These are phyloP conservation scores for Bettongia penicillata DNA, from an alignment of 2,113 vertebrate species.

Conservation along the genomic window DNA sequence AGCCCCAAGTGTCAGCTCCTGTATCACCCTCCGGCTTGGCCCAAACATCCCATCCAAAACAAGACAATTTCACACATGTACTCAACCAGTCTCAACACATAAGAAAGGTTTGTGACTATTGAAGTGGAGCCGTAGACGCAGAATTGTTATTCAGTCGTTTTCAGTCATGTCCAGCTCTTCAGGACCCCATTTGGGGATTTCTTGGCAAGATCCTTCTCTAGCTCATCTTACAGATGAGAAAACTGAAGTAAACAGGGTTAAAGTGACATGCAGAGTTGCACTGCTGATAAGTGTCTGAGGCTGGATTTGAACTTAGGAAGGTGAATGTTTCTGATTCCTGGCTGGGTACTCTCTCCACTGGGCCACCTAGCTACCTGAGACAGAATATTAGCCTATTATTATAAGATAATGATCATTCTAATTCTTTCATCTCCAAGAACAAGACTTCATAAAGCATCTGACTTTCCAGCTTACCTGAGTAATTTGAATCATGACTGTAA, in stretches of 20 bases:
- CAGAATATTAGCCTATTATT: not conserved
- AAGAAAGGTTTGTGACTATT: slow-evolving; percentile 87
- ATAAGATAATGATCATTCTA: not conserved
- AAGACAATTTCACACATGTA: slow-evolving; percentile 82
- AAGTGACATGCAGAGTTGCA: not conserved
- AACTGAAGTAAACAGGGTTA: not conserved
- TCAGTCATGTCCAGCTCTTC: not conserved
- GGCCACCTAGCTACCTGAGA: not conserved
- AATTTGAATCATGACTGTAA: not conserved
- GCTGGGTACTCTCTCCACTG: not conserved
- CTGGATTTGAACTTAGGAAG: not conserved
- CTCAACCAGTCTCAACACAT: slow-evolving; percentile 84
- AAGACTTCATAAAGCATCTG: not conserved
- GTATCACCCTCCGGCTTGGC: slow-evolving; percentile 82
- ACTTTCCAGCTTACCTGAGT: not conserved
- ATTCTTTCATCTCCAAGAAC: not conserved
- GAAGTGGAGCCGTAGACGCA: not conserved
- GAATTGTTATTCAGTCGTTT: not conserved
- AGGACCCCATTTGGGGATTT: not conserved
- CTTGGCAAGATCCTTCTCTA: not conserved
- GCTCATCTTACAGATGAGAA: not conserved
- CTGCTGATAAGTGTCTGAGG: not conserved
- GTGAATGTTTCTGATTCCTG: not conserved
- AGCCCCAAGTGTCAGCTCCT: slow-evolving; percentile 82
- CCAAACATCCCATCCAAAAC: slow-evolving; percentile 85